These are phyloP conservation scores for Eulithis testata DNA, from an alignment of 2,888 invertebrate genomes.

Conservation along the genomic window DNA sequence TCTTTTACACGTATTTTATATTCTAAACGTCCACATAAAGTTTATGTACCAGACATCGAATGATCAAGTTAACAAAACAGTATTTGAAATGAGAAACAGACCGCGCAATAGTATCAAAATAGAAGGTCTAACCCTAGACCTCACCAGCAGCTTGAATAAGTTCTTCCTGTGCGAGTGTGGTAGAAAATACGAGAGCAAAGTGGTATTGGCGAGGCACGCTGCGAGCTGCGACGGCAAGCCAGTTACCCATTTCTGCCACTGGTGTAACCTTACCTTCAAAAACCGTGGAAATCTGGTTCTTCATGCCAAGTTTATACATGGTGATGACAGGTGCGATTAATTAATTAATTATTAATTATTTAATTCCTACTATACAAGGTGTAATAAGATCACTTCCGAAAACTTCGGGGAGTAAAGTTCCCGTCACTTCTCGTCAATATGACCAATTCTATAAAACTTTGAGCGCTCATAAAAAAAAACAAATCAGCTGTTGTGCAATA, in stretches of 20 bases:
- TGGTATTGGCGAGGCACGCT: conserved; percentile 22
- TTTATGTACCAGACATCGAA: not conserved
- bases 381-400: too few relatives aligned
- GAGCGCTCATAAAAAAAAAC: too few relatives aligned
- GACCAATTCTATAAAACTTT: too few relatives aligned
- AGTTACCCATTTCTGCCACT: conserved; percentile 38
- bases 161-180: conserved; percentile 38
- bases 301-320: conserved; percentile 47
- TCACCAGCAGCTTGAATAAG: conserved; percentile 41
- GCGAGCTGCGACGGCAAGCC: conserved; percentile 14
- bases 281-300: conserved; percentile 48
- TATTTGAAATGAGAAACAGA: conserved; percentile 25
- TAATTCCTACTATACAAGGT: not conserved
- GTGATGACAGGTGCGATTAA: conserved; percentile 43
- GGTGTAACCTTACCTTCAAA: conserved; percentile 50
- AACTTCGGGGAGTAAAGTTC: too few relatives aligned
- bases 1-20: too few relatives aligned
- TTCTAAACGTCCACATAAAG: not conserved
- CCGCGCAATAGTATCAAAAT: conserved; percentile 25
- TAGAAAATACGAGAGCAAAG: conserved; percentile 30
- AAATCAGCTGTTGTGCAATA: too few relatives aligned
- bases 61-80: not conserved
- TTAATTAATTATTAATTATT: too few relatives aligned
- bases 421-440: too few relatives aligned
- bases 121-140: conserved; percentile 27